Evolutionary conservation across 2,888 invertebrate genomes (phyloP), one percentile per base, ranked within the genome.

Genomic region (Formica aserva): DNA sequence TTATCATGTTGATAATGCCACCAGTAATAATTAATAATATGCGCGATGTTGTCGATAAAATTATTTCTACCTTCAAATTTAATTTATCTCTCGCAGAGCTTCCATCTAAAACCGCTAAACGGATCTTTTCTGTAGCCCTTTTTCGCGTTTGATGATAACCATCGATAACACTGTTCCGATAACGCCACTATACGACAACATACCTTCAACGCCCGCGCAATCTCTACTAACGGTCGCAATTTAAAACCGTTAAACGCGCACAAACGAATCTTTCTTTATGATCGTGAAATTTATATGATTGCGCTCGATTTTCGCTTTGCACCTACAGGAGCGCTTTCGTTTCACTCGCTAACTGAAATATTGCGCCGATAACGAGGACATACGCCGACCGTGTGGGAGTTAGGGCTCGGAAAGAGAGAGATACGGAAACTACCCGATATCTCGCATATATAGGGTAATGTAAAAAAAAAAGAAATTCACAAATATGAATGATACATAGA

Each of bases 341-440:
- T 92, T 91, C 89, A 88, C 82, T 87, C 83, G 86, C 87, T 93
- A 93, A 93, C 93, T 92, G 93, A 93, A 93, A 93, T 93, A 93
- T 92, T 90, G 88, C 87, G 72, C 52, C 89, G 88, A 90, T 92
- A 93, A 93, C 92, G 91, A 92, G 92, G 91, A 93, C 87, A 88
- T 91, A 93, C 77, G 82, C 67, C 48, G 15, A 52, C 35, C 8
- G 55, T 29, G 45, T 18, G 26, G 35, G 22, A 13, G 29, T 55
- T 41, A 66, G 66, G 13, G 45, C 11, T 11, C n/a, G 52, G 26
- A 52, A 62, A 38, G 60, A 22, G 52, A 48, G 32, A 55, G 63
- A 82, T 22, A 22, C 63, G 74, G 65, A 76, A 72, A 77, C 45
- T 78, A 77, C 32, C 45, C 71, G 45, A 71, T 69, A 52, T n/a